These are phyloP conservation scores for Scaptomyza flava DNA, from an alignment of 2,888 invertebrate species.

Conservation along the genomic window DNA sequence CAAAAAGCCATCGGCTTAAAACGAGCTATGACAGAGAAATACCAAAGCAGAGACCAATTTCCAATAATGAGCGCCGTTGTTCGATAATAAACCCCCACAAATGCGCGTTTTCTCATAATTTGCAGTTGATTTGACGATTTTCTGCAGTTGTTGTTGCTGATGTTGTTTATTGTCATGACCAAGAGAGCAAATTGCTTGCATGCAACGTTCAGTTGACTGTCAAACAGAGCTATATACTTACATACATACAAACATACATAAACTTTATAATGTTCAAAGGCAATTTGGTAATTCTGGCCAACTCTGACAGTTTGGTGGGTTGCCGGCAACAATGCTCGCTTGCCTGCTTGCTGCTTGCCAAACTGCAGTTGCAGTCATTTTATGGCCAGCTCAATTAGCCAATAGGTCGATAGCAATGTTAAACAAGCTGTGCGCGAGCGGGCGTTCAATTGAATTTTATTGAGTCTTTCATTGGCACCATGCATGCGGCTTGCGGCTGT, in stretches of 20 bases:
- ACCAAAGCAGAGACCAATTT: background rate
- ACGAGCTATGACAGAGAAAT: background rate
- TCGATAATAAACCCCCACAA: background rate
- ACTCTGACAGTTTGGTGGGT: conserved; percentile 19
- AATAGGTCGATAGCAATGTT: conserved; percentile 19
- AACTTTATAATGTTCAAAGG: background rate
- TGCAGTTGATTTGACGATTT: conserved; percentile 21
- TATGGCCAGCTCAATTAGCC: conserved; percentile 41
- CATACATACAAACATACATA: background rate
- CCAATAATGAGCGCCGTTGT: background rate
- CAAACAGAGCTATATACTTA: background rate
- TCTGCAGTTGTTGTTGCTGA: background rate
- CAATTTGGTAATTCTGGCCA: conserved; percentile 8
- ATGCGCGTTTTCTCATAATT: conserved; percentile 24
- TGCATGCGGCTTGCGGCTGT: conserved; percentile 46
- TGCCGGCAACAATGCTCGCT: background rate
- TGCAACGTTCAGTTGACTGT: conserved; percentile 16
- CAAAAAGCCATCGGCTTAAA: background rate
- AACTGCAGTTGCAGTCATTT: conserved; percentile 33
- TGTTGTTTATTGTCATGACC: background rate
- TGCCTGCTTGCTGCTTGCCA: conserved; percentile 1
- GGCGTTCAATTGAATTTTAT: conserved; percentile 69
- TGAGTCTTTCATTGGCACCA: conserved; percentile 73
- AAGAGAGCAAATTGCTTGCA: conserved; percentile 1
- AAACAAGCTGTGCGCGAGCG: conserved; percentile 5